These are phyloP conservation scores for Pseudonaja textilis DNA, from an alignment of 2,113 vertebrate genomes.

Conservation along the genomic window DNA sequence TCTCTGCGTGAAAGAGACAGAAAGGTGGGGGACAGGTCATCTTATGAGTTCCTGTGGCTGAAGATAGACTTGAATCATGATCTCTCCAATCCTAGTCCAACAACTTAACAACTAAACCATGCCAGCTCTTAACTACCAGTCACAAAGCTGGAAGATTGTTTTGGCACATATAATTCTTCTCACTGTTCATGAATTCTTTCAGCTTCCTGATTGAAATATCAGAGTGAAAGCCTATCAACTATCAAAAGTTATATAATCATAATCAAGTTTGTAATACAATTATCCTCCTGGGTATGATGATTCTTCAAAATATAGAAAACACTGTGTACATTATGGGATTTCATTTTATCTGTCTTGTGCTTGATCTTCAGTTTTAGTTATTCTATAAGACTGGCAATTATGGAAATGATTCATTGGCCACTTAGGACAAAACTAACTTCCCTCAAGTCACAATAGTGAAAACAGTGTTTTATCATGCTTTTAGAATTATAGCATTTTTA, in stretches of 20 bases:
- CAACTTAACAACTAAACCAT: not conserved
- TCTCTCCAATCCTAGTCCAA: not conserved
- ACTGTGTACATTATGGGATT: slow-evolving; percentile 11
- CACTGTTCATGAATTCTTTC: slow-evolving; percentile 45
- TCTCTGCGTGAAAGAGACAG: not conserved
- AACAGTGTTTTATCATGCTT: not conserved
- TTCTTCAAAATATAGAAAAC: slow-evolving; percentile 22
- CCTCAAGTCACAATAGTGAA: not conserved
- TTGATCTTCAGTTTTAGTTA: slow-evolving; percentile 12
- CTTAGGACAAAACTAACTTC: slow-evolving; percentile 1
- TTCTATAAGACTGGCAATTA: slow-evolving; percentile 1
- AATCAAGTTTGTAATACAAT: slow-evolving; percentile 45
- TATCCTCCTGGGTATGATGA: slow-evolving; percentile 39
- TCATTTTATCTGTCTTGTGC: slow-evolving; percentile 23
- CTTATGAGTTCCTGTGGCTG: slow-evolving; percentile 18
- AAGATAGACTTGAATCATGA: not conserved
- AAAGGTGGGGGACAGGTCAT: not conserved
- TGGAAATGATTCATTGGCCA: slow-evolving; percentile 16
- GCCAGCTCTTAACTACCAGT: slow-evolving; percentile 32
- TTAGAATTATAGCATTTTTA: not conserved
- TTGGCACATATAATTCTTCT: slow-evolving; percentile 42
- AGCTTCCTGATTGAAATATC: slow-evolving; percentile 44
- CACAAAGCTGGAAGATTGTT: slow-evolving; percentile 44
- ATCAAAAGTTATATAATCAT: slow-evolving; percentile 44
- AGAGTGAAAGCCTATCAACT: slow-evolving; percentile 52